Percentiles rank a stretch among this genome's conserved stretches.
phyloP scores from a whole-genome alignment of 2,888 invertebrate genomes.

The Sphecodes monilicornis region DNA sequence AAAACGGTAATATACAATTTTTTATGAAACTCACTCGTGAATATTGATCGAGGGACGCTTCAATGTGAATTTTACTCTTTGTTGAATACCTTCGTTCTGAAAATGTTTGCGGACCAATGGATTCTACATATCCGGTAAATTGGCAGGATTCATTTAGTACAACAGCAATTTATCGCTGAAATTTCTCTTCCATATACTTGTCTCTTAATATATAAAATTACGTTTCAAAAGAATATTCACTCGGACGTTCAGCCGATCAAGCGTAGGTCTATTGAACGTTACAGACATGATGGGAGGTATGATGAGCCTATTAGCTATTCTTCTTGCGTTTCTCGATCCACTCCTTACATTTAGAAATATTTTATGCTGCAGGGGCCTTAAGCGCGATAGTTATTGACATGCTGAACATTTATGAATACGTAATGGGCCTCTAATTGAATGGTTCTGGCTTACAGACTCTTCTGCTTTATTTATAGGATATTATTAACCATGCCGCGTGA shows the following conservation, averaged over 20 bases:
- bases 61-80: neutral
- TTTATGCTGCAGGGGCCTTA: neutral
- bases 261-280: neutral
- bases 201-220: neutral
- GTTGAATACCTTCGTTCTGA: neutral
- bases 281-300: neutral
- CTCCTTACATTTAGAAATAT: neutral
- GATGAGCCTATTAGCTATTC: neutral
- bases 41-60: neutral
- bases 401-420: conserved; percentile 1
- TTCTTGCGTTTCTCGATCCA: neutral
- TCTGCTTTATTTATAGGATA: neutral
- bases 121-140: neutral
- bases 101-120: neutral
- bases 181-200: neutral
- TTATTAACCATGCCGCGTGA: neutral
- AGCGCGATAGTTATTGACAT: neutral
- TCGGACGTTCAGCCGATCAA: neutral
- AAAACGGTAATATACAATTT: neutral
- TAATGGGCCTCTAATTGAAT: neutral
- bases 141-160: neutral
- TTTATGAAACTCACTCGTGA: neutral
- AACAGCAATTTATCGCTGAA: neutral
- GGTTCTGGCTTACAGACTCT: neutral
- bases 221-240: neutral